A percentile compares a stretch with the other conserved stretches of the same genome.
phyloP scores from a whole-genome alignment of 2,797 vertebrate species.

The Pseudotriccus pelzelni region DNA sequence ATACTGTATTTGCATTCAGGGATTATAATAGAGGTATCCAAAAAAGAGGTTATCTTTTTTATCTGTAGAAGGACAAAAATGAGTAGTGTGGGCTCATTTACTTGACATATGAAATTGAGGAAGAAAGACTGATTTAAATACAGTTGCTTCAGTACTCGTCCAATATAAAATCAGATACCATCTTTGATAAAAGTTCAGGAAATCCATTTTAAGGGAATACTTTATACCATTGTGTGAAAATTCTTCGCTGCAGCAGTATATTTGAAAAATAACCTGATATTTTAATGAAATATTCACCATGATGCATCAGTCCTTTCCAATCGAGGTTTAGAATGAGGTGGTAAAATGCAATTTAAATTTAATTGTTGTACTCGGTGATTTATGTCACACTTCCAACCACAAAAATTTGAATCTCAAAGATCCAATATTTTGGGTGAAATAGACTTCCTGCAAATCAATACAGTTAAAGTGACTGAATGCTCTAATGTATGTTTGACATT shows the following conservation, averaged over 20 bases:
- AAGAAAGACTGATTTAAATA: conserved; percentile 12
- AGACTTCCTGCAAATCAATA: conserved; percentile 50
- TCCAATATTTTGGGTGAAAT: conserved; percentile 37
- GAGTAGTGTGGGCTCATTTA: conserved; percentile 2
- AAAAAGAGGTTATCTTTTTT: conserved; percentile 15
- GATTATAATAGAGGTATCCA: not conserved
- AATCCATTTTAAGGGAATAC: conserved; percentile 20
- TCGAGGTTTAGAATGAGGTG: not conserved
- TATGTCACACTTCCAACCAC: conserved; percentile 26
- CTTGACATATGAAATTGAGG: not conserved
- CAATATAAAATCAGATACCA: not conserved
- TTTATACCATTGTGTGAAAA: conserved; percentile 37
- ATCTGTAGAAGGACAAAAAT: not conserved
- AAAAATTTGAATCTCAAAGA: conserved; percentile 56
- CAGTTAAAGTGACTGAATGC: conserved; percentile 24
- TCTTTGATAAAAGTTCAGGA: conserved; percentile 36
- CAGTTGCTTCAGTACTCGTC: not conserved
- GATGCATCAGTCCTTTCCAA: conserved; percentile 32
- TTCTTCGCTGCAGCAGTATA: not conserved
- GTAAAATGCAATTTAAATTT: conserved; percentile 59
- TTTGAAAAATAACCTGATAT: conserved; percentile 46
- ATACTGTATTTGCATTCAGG: conserved; percentile 39
- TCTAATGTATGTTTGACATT: conserved; percentile 33
- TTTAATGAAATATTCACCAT: conserved; percentile 51
- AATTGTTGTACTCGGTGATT: conserved; percentile 59